Percentiles rank a stretch among this genome's conserved stretches.
Evolutionary conservation across 2,888 invertebrate genomes (phyloP).

Genomic region (Macroteleia sp.): DNA sequence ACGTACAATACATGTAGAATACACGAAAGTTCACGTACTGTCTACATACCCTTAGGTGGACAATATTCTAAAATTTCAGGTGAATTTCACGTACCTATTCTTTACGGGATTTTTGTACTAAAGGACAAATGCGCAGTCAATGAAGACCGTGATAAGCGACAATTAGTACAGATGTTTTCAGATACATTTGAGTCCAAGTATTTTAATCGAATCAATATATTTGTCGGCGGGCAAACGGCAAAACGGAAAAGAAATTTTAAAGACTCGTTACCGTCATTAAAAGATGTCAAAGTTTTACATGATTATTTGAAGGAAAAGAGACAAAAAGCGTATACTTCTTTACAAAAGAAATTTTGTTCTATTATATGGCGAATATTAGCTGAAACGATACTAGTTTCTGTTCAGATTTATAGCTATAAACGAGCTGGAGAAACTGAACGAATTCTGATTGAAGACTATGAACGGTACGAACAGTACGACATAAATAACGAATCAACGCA

Average conservation of each 20-base stretch:
- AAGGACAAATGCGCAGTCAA: no score
- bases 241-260: neutral
- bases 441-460: constrained; percentile 5
- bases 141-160: neutral
- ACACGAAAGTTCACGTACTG: no score
- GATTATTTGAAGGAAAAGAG: neutral
- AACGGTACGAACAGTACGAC: constrained; percentile 2
- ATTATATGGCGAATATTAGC: neutral
- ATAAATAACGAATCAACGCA: neutral
- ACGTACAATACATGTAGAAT: no score
- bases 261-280: neutral
- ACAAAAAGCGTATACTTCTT: neutral
- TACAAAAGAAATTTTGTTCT: neutral
- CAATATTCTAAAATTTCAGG: no score
- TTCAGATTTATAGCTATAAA: neutral
- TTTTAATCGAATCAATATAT: neutral
- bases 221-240: neutral
- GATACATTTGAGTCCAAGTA: neutral
- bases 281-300: constrained; percentile 12
- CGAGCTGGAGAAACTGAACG: constrained; percentile 22
- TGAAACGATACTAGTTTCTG: neutral
- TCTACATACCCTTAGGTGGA: no score
- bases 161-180: neutral
- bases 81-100: no score
- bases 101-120: no score